Conservation (phyloP, 2,888 invertebrate species). For the Oasisia sp. region DNA sequence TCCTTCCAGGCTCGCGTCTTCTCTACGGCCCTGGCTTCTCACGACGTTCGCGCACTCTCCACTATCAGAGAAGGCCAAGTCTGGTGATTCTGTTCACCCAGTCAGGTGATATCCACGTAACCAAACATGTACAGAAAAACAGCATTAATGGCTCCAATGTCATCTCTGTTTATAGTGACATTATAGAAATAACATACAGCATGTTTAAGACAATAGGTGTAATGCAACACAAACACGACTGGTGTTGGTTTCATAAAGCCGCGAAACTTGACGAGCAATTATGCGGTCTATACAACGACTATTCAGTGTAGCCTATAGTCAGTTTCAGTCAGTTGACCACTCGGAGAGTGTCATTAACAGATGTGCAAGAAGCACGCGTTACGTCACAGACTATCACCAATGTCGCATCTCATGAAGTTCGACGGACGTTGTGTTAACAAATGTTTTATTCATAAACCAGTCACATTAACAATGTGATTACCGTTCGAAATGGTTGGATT, state of each 20-base stretch:
- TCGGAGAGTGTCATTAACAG: too few species aligned
- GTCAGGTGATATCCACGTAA: background rate
- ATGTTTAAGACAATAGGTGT: background rate
- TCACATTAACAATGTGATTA: too few species aligned
- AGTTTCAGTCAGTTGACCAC: too few species aligned
- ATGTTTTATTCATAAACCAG: too few species aligned
- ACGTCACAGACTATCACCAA: too few species aligned
- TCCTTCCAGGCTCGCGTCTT: constrained; percentile 36
- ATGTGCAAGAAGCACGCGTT: too few species aligned
- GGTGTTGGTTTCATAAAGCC: background rate
- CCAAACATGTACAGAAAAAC: background rate
- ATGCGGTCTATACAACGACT: background rate
- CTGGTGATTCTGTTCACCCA: background rate
- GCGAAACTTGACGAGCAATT: too few species aligned
- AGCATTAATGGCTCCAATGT: background rate
- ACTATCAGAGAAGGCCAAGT: constrained; percentile 37
- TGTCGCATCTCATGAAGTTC: too few species aligned
- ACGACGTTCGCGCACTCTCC: constrained; percentile 35
- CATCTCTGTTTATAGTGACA: background rate
- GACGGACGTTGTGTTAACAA: too few species aligned
- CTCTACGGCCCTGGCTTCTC: constrained; percentile 30
- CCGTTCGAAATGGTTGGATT: too few species aligned
- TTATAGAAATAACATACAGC: background rate
- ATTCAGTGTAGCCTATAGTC: background rate
- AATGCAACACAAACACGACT: background rate